Percentiles rank a stretch among this genome's conserved stretches.
These are phyloP conservation scores for Rhyacophila brunnea DNA, from an alignment of 1,140 invertebrate species.

Conservation along the genomic window DNA sequence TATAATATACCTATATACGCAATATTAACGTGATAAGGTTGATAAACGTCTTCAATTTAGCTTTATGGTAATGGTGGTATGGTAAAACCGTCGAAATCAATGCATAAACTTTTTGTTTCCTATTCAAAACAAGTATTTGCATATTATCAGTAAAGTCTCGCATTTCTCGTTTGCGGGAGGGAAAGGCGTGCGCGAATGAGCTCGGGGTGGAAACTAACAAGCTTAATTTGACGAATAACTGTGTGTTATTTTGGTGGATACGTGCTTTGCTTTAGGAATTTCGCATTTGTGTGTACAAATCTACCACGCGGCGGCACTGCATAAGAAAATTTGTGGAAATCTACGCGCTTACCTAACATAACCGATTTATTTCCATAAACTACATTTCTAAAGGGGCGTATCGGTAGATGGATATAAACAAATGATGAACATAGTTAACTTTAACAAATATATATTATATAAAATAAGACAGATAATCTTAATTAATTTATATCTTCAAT, in stretches of 20 bases:
- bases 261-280: constrained; percentile 25
- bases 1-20: too few species aligned
- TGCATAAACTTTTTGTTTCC: constrained; percentile 20
- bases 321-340: neutral
- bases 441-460: too few species aligned
- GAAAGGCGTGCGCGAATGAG: neutral
- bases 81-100: too few species aligned
- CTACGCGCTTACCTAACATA: neutral
- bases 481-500: too few species aligned
- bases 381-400: neutral
- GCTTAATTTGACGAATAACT: constrained; percentile 31
- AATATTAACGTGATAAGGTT: too few species aligned
- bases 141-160: constrained; percentile 13
- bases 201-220: constrained; percentile 16
- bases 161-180: constrained; percentile 2
- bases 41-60: too few species aligned
- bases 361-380: neutral
- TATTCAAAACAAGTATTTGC: constrained; percentile 24
- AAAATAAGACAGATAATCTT: too few species aligned
- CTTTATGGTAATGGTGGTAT: too few species aligned
- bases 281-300: constrained; percentile 6
- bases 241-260: constrained; percentile 25
- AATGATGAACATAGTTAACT: too few species aligned
- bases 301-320: neutral
- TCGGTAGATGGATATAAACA: neutral